These are phyloP conservation scores for Oxystoma pomonae DNA, from an alignment of 2,888 invertebrate genomes.

Conservation along the genomic window DNA sequence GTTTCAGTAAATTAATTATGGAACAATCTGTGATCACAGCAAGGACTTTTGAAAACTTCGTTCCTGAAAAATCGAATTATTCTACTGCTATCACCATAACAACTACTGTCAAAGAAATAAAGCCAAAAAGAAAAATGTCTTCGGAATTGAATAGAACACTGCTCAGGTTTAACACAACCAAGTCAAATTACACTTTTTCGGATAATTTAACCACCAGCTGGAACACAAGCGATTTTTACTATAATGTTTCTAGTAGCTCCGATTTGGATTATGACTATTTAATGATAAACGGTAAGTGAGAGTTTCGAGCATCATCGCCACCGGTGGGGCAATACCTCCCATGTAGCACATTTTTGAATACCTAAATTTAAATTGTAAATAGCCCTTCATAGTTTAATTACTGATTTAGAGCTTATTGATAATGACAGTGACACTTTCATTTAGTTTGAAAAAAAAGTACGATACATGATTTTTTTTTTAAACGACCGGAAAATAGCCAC, in stretches of 20 bases:
- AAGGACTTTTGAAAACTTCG: conserved; percentile 41
- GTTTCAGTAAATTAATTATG: conserved; percentile 40
- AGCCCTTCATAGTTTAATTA: no score
- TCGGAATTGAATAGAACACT: conserved; percentile 27
- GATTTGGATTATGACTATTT: conserved; percentile 45
- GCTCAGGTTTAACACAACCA: conserved; percentile 27
- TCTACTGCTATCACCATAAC: conserved; percentile 27
- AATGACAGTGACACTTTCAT: no score
- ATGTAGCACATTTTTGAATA: no score
- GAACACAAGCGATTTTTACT: conserved; percentile 32
- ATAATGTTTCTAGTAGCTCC: conserved; percentile 48
- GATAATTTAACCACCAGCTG: conserved; percentile 30
- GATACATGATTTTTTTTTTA: no score
- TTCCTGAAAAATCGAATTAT: conserved; percentile 34
- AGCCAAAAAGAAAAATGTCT: conserved; percentile 30
- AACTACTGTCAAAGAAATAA: background rate
- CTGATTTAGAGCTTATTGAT: no score
- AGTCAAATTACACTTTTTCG: conserved; percentile 28
- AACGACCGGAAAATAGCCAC: no score
- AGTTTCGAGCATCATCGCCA: no score
- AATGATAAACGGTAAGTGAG: conserved; percentile 47
- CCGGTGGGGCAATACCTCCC: no score
- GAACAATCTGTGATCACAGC: conserved; percentile 50
- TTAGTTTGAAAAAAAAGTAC: no score
- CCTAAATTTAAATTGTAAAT: no score